Percentiles rank a stretch among this genome's conserved stretches.
These are phyloP conservation scores for Tubulanus polymorphus DNA, from an alignment of 2,888 invertebrate species.

Conservation along the genomic window DNA sequence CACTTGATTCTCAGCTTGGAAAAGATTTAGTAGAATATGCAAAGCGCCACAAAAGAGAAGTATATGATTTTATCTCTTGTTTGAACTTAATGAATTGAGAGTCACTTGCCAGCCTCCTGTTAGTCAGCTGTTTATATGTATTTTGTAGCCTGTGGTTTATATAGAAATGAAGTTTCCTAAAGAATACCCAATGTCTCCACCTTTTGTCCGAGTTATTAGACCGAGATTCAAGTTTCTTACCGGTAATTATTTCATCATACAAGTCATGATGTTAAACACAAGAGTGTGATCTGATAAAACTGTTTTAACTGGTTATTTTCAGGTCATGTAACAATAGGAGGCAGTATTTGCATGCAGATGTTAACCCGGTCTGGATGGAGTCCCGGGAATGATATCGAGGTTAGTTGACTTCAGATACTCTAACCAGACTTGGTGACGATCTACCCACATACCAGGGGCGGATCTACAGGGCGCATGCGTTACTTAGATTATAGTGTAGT, in stretches of 20 bases:
- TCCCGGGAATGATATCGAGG: slow-evolving; percentile 49
- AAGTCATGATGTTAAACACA: background rate
- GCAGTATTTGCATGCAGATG: slow-evolving; percentile 49
- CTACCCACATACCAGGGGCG: too few relatives aligned
- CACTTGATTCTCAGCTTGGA: slow-evolving; percentile 31
- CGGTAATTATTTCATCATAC: slow-evolving; percentile 24
- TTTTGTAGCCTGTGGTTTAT: slow-evolving; percentile 34
- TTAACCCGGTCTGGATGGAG: slow-evolving; percentile 45
- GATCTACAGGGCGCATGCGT: too few relatives aligned
- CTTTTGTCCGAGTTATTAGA: slow-evolving; percentile 40
- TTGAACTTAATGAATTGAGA: too few relatives aligned
- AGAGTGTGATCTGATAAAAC: background rate
- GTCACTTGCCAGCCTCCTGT: too few relatives aligned
- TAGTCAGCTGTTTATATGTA: background rate
- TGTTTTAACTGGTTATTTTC: slow-evolving; percentile 7
- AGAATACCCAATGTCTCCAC: slow-evolving; percentile 44
- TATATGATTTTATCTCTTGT: slow-evolving; percentile 19
- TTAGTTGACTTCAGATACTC: too few relatives aligned
- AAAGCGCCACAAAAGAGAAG: slow-evolving; percentile 31
- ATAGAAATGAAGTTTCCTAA: slow-evolving; percentile 44
- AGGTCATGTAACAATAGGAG: slow-evolving; percentile 50
- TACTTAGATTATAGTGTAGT: too few relatives aligned
- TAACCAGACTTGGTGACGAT: too few relatives aligned
- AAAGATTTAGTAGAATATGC: slow-evolving; percentile 34
- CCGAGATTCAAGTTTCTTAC: slow-evolving; percentile 45